Base-by-base conservation (phyloP, 1,140 invertebrate species). In the Manduca sexta region DNA sequence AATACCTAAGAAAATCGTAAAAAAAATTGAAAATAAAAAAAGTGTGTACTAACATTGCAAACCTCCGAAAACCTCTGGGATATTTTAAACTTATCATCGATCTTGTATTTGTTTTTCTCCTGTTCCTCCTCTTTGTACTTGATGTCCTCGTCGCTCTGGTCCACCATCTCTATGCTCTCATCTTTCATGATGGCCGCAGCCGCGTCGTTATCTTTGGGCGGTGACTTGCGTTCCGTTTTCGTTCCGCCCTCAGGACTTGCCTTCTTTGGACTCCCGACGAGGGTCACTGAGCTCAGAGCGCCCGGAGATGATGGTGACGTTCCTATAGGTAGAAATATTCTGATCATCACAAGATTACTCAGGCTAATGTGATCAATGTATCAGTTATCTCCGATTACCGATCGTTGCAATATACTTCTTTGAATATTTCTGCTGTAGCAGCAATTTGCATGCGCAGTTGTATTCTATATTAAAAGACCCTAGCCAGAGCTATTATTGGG, bases 211-310 rank as follows among this genome's bases (percentile, higher is more conserved):
- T 83, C 79, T 48, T 80, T 73, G 0, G 60, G 51, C 5, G 71
- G 64, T 4, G 68, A 64, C 35, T 59, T 67, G 8, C 51, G 47
- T n/a, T 60, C 55, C 1, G 60, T 40, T 49, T 60, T 67, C 12
- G 50, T 42, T 5, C 35, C 26, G 15, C 77, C 66, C 6, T 56
- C 69, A 16, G 82, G 78, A 51, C 73, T 81, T 0, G 52, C 44
- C 39, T 73, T 71, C 44, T 85, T 85, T n/a, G 83, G 83, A 51
- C 77, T 86, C 3, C 90, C 91, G 1, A 93, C 90, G 41, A 93
- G 67, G 2, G 92, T 94, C 7, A 91, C 89, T 2, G 91, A 91
- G 60, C 92, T 93, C 1, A 92, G 66, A 47, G 92, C 92, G 29
- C 92, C 91, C 0, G 92, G 92, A 0, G 93, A 93, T 0, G 91